Conservation (phyloP, 2,113 vertebrate species). For the human region DNA sequence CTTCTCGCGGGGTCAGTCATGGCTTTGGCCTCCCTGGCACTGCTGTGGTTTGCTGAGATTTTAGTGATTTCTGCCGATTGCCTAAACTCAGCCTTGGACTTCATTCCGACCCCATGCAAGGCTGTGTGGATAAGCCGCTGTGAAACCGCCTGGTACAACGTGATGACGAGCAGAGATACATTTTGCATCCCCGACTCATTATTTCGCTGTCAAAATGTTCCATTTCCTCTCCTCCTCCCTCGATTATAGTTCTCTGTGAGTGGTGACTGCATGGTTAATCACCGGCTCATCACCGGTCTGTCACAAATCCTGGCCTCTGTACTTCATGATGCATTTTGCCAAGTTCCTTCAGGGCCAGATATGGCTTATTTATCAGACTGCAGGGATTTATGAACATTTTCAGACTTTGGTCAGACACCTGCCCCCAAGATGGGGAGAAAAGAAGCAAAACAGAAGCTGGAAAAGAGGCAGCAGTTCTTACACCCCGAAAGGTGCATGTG, state of each 20-base stretch:
- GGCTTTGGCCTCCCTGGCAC: not conserved
- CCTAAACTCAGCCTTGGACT: not conserved
- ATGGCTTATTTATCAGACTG: not conserved
- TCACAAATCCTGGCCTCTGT: not conserved
- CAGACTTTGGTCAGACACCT: accelerated
- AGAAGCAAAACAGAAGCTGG: not conserved
- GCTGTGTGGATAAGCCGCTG: not conserved
- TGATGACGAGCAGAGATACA: not conserved
- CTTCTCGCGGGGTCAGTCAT: not conserved
- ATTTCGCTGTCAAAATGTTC: slow-evolving; percentile 48
- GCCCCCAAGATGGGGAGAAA: not conserved
- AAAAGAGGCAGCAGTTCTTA: not conserved
- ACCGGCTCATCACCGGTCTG: not conserved
- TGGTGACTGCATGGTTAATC: not conserved
- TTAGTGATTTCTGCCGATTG: accelerated
- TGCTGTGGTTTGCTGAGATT: not conserved
- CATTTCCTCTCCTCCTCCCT: slow-evolving; percentile 42
- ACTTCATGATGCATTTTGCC: slow-evolving; percentile 14
- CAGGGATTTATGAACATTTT: not conserved
- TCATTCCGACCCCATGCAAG: accelerated
- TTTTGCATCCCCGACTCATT: not conserved
- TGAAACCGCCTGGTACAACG: accelerated
- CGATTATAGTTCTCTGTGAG: not conserved
- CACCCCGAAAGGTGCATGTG: accelerated
- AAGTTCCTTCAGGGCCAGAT: not conserved